These are phyloP conservation scores for Chrysolina oricalcia DNA, from an alignment of 2,888 invertebrate species.

Conservation along the genomic window DNA sequence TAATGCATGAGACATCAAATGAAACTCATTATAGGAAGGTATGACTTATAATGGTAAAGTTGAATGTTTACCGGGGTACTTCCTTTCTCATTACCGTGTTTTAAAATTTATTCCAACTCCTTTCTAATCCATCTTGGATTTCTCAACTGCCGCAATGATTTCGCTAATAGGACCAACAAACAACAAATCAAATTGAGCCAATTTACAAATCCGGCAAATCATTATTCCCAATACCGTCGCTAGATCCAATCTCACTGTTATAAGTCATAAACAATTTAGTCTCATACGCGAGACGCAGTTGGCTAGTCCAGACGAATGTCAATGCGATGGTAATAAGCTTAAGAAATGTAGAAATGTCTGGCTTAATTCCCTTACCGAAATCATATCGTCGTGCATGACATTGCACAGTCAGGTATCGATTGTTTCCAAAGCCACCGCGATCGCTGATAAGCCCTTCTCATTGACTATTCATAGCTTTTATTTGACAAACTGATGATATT, in stretches of 20 bases:
- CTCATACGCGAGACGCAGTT: constrained; percentile 38
- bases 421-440: constrained; percentile 60
- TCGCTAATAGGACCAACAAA: constrained; percentile 17
- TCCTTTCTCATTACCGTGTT: too few relatives aligned
- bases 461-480: constrained; percentile 66
- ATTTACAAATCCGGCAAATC: constrained; percentile 2
- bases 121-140: too few relatives aligned
- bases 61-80: too few relatives aligned
- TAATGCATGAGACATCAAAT: too few relatives aligned
- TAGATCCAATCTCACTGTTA: constrained; percentile 28
- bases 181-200: background rate
- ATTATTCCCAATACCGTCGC: constrained; percentile 13
- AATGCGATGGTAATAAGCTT: constrained; percentile 40
- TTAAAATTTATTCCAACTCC: too few relatives aligned
- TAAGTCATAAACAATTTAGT: constrained; percentile 35
- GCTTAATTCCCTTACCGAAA: constrained; percentile 52
- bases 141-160: background rate
- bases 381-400: constrained; percentile 52
- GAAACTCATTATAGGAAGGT: too few relatives aligned
- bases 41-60: too few relatives aligned
- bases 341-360: constrained; percentile 34
- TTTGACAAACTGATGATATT: constrained; percentile 64
- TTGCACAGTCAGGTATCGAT: constrained; percentile 60
- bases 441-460: constrained; percentile 61
- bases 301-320: constrained; percentile 35